Percentiles rank a stretch among this genome's conserved stretches.
These are phyloP conservation scores for Macrobrachium nipponense DNA, from an alignment of 1,140 invertebrate genomes.

Conservation along the genomic window DNA sequence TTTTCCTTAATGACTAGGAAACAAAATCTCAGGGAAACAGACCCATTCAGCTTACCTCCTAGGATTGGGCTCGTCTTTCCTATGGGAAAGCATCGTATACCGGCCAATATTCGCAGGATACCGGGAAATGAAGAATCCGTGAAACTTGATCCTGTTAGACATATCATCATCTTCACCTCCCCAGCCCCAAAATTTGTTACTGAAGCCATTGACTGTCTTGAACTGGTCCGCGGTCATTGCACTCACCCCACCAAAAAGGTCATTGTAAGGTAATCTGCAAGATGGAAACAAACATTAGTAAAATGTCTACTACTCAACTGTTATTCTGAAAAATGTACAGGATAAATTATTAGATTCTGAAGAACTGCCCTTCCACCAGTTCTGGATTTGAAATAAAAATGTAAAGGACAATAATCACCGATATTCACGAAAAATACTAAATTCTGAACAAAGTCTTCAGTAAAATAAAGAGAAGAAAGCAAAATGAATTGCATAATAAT, in stretches of 20 bases:
- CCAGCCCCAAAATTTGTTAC: constrained; percentile 80
- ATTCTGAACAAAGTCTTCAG: too few relatives aligned
- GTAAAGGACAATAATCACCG: too few relatives aligned
- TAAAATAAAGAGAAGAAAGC: too few relatives aligned
- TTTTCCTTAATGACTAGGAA: too few relatives aligned
- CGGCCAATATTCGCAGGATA: constrained; percentile 65
- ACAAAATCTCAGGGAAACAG: constrained; percentile 64
- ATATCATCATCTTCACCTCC: constrained; percentile 70
- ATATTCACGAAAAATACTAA: too few relatives aligned
- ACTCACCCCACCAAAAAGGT: constrained; percentile 77
- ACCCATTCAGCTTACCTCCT: constrained; percentile 32
- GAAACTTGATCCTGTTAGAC: constrained; percentile 53
- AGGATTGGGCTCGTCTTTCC: constrained; percentile 48
- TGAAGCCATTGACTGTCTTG: constrained; percentile 76
- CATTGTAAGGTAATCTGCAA: constrained; percentile 68
- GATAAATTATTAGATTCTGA: too few relatives aligned
- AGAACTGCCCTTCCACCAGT: too few relatives aligned
- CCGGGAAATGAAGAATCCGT: constrained; percentile 64
- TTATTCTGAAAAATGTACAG: too few relatives aligned
- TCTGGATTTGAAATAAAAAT: too few relatives aligned
- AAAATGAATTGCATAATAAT: too few relatives aligned
- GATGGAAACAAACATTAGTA: too few relatives aligned
- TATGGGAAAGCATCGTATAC: constrained; percentile 53
- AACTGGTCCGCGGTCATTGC: constrained; percentile 74
- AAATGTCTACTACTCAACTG: too few relatives aligned